These are phyloP conservation scores for Varanus salvator DNA, from an alignment of 2,113 vertebrate genomes.

Conservation along the genomic window DNA sequence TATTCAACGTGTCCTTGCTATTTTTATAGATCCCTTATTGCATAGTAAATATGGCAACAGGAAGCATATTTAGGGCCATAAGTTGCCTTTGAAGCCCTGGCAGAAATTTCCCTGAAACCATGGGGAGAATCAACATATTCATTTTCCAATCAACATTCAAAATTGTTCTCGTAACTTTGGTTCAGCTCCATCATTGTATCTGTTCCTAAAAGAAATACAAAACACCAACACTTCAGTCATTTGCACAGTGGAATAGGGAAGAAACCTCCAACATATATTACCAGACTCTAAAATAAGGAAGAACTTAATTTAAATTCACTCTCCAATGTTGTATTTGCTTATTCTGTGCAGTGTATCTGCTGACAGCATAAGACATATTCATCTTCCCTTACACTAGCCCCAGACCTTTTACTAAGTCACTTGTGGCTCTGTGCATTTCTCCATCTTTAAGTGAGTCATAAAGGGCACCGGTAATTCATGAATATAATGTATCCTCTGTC, in stretches of 20 bases:
- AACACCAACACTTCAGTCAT: not conserved
- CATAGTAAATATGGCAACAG: slow-evolving; percentile 43
- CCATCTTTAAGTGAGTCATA: slow-evolving; percentile 52
- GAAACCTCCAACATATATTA: not conserved
- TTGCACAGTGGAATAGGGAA: not conserved
- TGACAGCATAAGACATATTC: slow-evolving; percentile 18
- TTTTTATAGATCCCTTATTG: slow-evolving; percentile 1
- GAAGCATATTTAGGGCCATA: not conserved
- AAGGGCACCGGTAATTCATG: slow-evolving; percentile 44
- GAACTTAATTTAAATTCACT: slow-evolving; percentile 47
- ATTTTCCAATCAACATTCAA: not conserved
- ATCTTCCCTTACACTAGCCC: slow-evolving; percentile 35
- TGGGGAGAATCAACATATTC: accelerated
- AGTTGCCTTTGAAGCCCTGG: not conserved
- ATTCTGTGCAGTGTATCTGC: slow-evolving; percentile 29
- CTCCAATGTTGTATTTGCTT: slow-evolving; percentile 46
- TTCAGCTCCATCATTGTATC: not conserved
- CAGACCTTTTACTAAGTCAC: slow-evolving; percentile 24
- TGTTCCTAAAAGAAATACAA: not conserved
- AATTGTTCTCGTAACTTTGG: not conserved
- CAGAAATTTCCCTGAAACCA: not conserved
- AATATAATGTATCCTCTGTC: slow-evolving; percentile 24
- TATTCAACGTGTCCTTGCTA: slow-evolving; percentile 12
- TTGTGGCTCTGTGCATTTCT: slow-evolving; percentile 12
- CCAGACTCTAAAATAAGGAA: slow-evolving; percentile 35